Conservation (phyloP, 1,140 invertebrate genomes). For the Archegozetes longisetosus region DNA sequence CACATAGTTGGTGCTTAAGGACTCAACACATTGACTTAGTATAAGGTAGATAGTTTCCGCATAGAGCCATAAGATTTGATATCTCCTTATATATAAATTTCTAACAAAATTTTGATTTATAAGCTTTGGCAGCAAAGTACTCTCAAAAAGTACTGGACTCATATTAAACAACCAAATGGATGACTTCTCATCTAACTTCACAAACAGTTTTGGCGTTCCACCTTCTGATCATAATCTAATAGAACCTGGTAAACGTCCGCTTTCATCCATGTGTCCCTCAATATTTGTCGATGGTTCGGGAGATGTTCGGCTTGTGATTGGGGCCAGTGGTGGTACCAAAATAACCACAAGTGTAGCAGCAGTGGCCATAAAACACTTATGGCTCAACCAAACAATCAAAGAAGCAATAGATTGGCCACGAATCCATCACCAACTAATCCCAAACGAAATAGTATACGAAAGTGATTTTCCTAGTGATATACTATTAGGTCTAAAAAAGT, state of each 20-base stretch:
- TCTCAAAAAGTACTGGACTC: conserved; percentile 58
- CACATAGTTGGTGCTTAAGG: too few species aligned
- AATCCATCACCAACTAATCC: conserved; percentile 81
- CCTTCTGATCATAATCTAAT: conserved; percentile 65
- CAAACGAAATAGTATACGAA: conserved; percentile 65
- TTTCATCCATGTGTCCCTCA: conserved; percentile 80
- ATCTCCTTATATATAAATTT: neutral
- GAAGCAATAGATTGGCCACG: conserved; percentile 67
- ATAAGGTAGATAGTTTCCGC: too few species aligned
- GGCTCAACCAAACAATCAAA: conserved; percentile 69
- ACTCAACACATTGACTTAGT: too few species aligned
- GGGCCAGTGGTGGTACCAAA: conserved; percentile 75
- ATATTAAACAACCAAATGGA: conserved; percentile 89
- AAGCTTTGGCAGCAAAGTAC: conserved; percentile 32
- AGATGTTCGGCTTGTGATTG: conserved; percentile 50
- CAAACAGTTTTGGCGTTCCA: conserved; percentile 59
- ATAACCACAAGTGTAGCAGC: conserved; percentile 66
- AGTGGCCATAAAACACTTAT: conserved; percentile 61
- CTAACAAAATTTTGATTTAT: conserved; percentile 8
- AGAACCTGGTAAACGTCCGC: conserved; percentile 53
- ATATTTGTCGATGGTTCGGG: conserved; percentile 55
- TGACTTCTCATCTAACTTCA: conserved; percentile 69
- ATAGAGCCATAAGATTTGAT: too few species aligned
- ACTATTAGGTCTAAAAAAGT: conserved; percentile 42
- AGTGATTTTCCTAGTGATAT: conserved; percentile 49